A percentile compares a stretch with the other conserved stretches of the same genome.
phyloP scores from a whole-genome alignment of 2,888 invertebrate species.

The Drosophila sordidula region DNA sequence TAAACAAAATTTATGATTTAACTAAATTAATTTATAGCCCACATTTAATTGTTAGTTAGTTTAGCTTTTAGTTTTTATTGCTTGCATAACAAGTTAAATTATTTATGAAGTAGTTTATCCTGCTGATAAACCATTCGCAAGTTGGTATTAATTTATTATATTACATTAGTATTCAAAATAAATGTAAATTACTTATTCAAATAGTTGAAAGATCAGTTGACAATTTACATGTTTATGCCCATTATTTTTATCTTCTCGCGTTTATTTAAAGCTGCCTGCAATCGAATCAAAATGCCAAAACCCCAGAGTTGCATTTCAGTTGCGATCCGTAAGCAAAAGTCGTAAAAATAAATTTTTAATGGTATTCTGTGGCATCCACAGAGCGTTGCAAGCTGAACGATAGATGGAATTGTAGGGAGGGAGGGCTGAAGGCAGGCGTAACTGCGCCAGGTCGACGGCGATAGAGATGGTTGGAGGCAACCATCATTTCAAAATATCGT shows the following conservation, averaged over 20 bases:
- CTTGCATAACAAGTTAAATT: background rate
- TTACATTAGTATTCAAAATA: too few species aligned
- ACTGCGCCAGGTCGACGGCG: constrained; percentile 6
- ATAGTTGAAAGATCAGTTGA: constrained; percentile 10
- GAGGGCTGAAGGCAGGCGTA: background rate
- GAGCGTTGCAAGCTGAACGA: constrained; percentile 30
- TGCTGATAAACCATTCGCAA: too few species aligned
- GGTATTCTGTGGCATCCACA: constrained; percentile 27
- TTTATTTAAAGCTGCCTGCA: constrained; percentile 8
- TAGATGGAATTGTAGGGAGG: constrained; percentile 39
- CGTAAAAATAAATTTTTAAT: constrained; percentile 68
- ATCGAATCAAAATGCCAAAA: constrained; percentile 34
- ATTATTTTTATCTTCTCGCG: background rate
- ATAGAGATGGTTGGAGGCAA: constrained; percentile 26
- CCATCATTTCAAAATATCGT: constrained; percentile 78
- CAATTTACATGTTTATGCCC: constrained; percentile 3
- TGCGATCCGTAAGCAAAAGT: constrained; percentile 43
- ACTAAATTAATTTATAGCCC: too few species aligned
- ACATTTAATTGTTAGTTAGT: too few species aligned
- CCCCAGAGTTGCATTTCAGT: constrained; percentile 26
- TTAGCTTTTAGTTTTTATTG: background rate
- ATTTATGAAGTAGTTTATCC: background rate
- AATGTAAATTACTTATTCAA: background rate
- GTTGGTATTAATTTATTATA: too few species aligned
- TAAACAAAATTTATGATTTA: background rate